A percentile compares a stretch with the other conserved stretches of the same genome.
Conservation (phyloP, 2,113 vertebrate genomes). For the Octodon degus region DNA sequence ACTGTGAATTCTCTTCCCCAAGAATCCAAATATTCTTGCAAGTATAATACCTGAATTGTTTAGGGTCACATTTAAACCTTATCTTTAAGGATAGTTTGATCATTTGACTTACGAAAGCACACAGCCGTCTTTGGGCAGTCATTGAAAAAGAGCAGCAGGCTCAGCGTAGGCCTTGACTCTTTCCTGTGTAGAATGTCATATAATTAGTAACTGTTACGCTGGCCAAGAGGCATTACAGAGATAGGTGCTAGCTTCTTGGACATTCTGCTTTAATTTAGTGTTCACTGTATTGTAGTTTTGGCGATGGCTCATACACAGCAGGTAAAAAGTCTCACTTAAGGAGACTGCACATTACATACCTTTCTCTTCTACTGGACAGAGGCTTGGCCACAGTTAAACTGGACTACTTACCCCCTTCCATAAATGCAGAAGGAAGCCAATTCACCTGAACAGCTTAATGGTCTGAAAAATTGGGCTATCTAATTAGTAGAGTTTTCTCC, state of each 20-base stretch:
- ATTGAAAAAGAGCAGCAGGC: not conserved
- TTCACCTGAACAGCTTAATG: not conserved
- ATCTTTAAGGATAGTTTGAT: not conserved
- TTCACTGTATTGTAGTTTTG: conserved; percentile 12
- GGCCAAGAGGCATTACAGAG: not conserved
- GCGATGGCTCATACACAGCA: not conserved
- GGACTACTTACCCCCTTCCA: conserved; percentile 23
- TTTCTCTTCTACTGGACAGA: not conserved
- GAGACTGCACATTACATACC: conserved; percentile 21
- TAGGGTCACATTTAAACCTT: not conserved
- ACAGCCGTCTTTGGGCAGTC: not conserved
- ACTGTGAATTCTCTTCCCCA: not conserved
- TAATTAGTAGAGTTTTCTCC: not conserved
- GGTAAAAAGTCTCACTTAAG: conserved; percentile 47
- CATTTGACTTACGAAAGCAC: conserved; percentile 37
- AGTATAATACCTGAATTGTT: conserved; percentile 16
- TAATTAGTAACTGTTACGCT: not conserved
- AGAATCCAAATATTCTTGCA: not conserved
- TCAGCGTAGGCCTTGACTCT: not conserved
- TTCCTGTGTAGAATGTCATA: not conserved
- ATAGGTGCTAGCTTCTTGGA: conserved; percentile 36
- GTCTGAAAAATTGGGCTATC: not conserved
- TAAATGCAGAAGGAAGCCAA: conserved; percentile 40
- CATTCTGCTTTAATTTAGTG: conserved; percentile 63
- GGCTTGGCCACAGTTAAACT: not conserved